A percentile compares a stretch with the other conserved stretches of the same genome.
Conservation (phyloP, 2,113 vertebrate species). For the Limanda limanda region DNA sequence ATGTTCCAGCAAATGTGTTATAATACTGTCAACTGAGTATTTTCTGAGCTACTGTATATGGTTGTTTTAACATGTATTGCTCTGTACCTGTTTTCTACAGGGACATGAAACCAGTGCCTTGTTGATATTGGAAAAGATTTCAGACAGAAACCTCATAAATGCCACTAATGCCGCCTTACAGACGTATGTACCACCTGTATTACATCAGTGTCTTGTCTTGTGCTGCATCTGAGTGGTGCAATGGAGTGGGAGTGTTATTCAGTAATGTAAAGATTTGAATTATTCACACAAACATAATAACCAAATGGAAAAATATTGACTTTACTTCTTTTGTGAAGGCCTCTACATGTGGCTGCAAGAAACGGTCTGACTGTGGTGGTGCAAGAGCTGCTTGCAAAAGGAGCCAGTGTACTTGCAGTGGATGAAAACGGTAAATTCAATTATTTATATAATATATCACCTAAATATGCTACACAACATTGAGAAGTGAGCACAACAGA, state of each 20-base stretch:
- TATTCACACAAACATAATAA: conserved; percentile 15
- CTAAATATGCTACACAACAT: not conserved
- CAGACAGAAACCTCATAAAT: conserved; percentile 98
- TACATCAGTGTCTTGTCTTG: conserved; percentile 4
- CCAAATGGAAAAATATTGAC: conserved; percentile 2
- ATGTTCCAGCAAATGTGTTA: not conserved
- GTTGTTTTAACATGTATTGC: not conserved
- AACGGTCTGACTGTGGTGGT: conserved; percentile 97
- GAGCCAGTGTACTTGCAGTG: conserved; percentile 97
- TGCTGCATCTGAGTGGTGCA: not conserved
- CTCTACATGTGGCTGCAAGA: conserved; percentile 96
- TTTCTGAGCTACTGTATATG: not conserved
- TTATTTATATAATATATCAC: not conserved
- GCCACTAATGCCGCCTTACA: conserved; percentile 98
- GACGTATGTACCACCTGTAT: conserved; percentile 86
- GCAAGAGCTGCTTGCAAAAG: conserved; percentile 96
- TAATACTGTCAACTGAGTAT: too few species aligned
- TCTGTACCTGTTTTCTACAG: conserved; percentile 76
- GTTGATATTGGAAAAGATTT: conserved; percentile 99
- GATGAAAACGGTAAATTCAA: conserved; percentile 93
- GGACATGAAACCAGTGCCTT: conserved; percentile 99
- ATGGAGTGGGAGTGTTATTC: not conserved
- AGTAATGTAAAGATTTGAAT: conserved; percentile 6
- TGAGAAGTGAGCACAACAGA: too few species aligned
- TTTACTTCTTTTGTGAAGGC: conserved; percentile 79